These are phyloP conservation scores for Atethmia centrago DNA, from an alignment of 2,888 invertebrate genomes.

Conservation along the genomic window DNA sequence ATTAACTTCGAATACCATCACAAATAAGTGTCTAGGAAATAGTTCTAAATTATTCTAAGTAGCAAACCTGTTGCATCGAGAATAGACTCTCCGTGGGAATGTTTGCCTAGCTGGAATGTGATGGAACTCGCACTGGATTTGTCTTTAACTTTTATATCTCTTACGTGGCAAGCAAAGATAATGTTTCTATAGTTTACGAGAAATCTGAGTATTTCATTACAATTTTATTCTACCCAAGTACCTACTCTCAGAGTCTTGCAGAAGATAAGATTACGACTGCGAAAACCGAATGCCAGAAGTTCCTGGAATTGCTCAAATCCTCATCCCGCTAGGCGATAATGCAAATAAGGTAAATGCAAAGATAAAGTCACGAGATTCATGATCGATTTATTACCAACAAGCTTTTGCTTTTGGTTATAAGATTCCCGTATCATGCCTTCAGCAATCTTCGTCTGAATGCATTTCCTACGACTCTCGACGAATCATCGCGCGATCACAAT, in stretches of 20 bases:
- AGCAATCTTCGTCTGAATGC: slow-evolving; percentile 47
- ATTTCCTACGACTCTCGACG: slow-evolving; percentile 59
- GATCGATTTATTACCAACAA: not conserved
- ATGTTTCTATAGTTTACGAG: not conserved
- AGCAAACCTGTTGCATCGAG: slow-evolving; percentile 52
- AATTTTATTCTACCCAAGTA: not conserved
- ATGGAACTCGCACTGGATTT: slow-evolving; percentile 6
- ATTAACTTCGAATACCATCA: slow-evolving; percentile 47
- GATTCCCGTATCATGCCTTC: slow-evolving; percentile 25
- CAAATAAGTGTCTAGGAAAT: slow-evolving; percentile 48
- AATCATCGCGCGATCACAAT: slow-evolving; percentile 52
- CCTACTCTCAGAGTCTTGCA: not conserved
- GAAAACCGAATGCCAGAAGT: not conserved
- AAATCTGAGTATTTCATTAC: not conserved
- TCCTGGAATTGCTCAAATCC: not conserved
- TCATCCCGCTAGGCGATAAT: not conserved
- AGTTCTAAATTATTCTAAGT: slow-evolving; percentile 53
- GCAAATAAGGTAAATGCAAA: slow-evolving; percentile 28
- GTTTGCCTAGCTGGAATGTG: slow-evolving; percentile 34
- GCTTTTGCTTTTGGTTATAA: slow-evolving; percentile 28
- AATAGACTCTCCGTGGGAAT: slow-evolving; percentile 53
- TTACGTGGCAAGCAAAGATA: not conserved
- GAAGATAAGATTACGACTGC: not conserved
- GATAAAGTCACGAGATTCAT: slow-evolving; percentile 5
- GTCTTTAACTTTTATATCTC: slow-evolving; percentile 3